Base-by-base conservation (phyloP, 2,113 vertebrate genomes). In the Ploceus nigricollis region DNA sequence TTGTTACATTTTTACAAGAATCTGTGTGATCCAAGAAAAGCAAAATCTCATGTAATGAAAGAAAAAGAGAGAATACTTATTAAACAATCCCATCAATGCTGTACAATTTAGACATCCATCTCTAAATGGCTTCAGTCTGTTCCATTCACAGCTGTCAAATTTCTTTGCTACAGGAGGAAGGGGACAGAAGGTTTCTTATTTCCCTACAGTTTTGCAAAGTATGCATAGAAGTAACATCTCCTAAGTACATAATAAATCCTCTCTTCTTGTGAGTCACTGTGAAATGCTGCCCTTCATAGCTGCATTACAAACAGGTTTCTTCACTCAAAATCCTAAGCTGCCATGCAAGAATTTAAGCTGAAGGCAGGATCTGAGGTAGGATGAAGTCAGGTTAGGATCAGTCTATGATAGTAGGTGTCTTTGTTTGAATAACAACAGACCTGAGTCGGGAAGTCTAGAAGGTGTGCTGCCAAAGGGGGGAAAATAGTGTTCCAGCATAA, bases 1-100 rank as follows among this genome's bases (percentile, higher is more conserved):
- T 90, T 78, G 72, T 91, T 94, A 90, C 82, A 84, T 87, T 96
- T 95, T 96, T 92, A 97, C 72, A 95, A 91, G 88, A 87, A 94
- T 82, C 53, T 87, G 15, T 51, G 57, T 63, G 72, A 92, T 89
- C 87, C 89, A 89, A 94, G 96, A 82, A 95, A 95, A 94, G 60
- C 76, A 87, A 92, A 95, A 78, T 68, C 58, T 95, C 76, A 69
- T 82, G 75, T 82, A 96, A 97, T 61, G 79, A 93, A 90, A 95
- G n/a, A 95, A 85, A 73, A 84, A 90, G 51, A 83, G 45, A 86
- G 54, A 94, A 83, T 71, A 71, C 54, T 90, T 87, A 83, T 40
- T 91, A 84, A 94, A 87, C 47, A 87, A 64, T 75, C 33, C 65
- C 37, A 87, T 92, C 72, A 60, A 28, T 82, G 47, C 24, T 82